Percentiles rank a stretch among this genome's conserved stretches.
These are phyloP conservation scores for Grallaria varia DNA, from an alignment of 2,113 vertebrate genomes.

Conservation along the genomic window DNA sequence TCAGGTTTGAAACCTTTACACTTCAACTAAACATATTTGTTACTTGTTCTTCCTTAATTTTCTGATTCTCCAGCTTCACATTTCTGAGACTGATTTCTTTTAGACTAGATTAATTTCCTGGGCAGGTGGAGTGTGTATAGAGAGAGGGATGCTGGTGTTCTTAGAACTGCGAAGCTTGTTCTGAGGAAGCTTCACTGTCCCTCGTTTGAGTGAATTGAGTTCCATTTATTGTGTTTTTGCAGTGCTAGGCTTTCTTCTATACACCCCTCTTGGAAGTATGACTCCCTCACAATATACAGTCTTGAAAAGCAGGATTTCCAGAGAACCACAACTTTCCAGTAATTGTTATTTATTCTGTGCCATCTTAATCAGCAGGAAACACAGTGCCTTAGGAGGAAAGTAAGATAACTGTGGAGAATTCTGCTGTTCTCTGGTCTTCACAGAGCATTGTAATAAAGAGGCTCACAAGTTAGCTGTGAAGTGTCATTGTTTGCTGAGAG, in stretches of 20 bases:
- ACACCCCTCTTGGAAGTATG: neutral
- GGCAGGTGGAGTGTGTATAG: neutral
- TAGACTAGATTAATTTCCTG: neutral
- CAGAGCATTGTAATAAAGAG: neutral
- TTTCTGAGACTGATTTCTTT: neutral
- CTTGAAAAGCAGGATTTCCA: neutral
- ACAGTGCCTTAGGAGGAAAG: constrained; percentile 19
- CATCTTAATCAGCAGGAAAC: neutral
- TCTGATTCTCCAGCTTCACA: neutral
- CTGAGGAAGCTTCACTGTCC: neutral
- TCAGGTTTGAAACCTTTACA: neutral
- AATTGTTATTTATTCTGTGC: neutral
- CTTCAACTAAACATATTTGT: neutral
- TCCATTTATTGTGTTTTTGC: neutral
- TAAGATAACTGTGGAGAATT: neutral
- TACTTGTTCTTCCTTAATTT: neutral
- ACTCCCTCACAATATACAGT: neutral
- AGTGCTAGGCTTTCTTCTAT: neutral
- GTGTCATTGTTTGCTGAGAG: neutral
- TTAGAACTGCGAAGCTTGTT: neutral
- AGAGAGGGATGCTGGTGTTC: neutral
- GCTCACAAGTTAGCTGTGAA: neutral
- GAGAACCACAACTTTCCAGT: neutral
- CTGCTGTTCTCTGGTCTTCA: neutral
- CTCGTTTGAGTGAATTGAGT: neutral